Evolutionary conservation across 2,113 vertebrate genomes (phyloP), one percentile per base, ranked within the genome.

Genomic region (Ceyx melanurus): DNA sequence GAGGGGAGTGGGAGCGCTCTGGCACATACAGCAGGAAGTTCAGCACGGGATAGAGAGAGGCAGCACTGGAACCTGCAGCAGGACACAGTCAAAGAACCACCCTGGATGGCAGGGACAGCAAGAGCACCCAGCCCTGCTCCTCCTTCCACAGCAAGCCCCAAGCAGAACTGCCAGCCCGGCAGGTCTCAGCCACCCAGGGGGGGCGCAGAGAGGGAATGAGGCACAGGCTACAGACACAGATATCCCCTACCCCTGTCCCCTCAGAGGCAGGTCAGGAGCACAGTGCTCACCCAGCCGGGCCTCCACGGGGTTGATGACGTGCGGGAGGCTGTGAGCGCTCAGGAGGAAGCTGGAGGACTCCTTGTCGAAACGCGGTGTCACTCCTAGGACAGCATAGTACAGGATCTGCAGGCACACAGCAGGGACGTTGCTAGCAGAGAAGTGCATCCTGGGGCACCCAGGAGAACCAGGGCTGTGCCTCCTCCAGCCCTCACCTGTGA

Each of bases 271-370:
- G 46, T 15, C 61, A 40, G 2, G 1, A 66, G 53, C 10, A 5
- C 1, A 0, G 33, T 1, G 37, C 98, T 98, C 96, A 99, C 99
- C 99, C 53, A 99, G 98, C 77, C 99, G 97, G 33, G 99, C 99
- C 94, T 99, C 99, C 94, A 99, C 99, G 0, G 99, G 99, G 96
- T 99, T 99, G 96, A 99, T 99, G 93, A 99, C 99, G 0, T 99
- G 99, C 0, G 99, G 98, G 6, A 99, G 98, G 93, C 98, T 99
- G 94, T 99, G 98, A 21, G 98, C 95, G 2, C 97, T 98, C 89
- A 99, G 97, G 7, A 97, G 97, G 94, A 98, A 99, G 64, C 98
- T 98, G 29, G 97, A 97, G 28, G 98, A 97, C 51, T 95, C 94
- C 62, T 95, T 97, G 92, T 99, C 98, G 82, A 98, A 99, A 80